A percentile compares a stretch with the other conserved stretches of the same genome.
These are phyloP conservation scores for Rotaria sp. DNA, from an alignment of 2,888 invertebrate genomes.

Conservation along the genomic window DNA sequence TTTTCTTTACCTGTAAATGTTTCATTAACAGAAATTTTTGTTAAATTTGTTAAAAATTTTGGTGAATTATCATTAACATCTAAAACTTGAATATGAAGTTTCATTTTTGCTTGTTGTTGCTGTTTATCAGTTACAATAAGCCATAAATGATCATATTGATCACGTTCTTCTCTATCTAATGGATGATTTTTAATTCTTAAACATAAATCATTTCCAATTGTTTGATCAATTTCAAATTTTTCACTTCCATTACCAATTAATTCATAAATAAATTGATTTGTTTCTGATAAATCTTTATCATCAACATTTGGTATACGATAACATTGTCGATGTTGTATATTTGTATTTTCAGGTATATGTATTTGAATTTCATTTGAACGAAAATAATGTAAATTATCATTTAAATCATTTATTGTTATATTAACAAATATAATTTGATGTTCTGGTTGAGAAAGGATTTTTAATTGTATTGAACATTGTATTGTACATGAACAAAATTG, in stretches of 20 bases:
- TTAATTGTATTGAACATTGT: slow-evolving; percentile 6
- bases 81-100: neutral
- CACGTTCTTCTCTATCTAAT: slow-evolving; percentile 22
- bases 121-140: neutral
- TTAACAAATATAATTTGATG: slow-evolving; percentile 27
- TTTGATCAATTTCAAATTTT: slow-evolving; percentile 14
- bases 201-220: slow-evolving; percentile 7
- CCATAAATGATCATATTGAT: neutral
- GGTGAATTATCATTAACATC: slow-evolving; percentile 30
- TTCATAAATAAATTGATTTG: neutral
- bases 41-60: neutral
- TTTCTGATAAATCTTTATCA: neutral
- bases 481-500: neutral
- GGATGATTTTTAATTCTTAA: neutral
- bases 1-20: neutral
- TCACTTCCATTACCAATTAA: neutral
- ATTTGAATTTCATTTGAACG: neutral
- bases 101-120: neutral
- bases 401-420: slow-evolving; percentile 17
- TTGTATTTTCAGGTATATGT: slow-evolving; percentile 1
- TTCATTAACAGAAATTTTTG: neutral
- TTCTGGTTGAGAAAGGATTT: neutral
- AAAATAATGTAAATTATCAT: slow-evolving; percentile 19
- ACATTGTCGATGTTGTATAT: slow-evolving; percentile 10
- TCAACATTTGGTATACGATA: neutral